These are phyloP conservation scores for Corythaeola cristata DNA, from an alignment of 2,113 vertebrate species.

Conservation along the genomic window DNA sequence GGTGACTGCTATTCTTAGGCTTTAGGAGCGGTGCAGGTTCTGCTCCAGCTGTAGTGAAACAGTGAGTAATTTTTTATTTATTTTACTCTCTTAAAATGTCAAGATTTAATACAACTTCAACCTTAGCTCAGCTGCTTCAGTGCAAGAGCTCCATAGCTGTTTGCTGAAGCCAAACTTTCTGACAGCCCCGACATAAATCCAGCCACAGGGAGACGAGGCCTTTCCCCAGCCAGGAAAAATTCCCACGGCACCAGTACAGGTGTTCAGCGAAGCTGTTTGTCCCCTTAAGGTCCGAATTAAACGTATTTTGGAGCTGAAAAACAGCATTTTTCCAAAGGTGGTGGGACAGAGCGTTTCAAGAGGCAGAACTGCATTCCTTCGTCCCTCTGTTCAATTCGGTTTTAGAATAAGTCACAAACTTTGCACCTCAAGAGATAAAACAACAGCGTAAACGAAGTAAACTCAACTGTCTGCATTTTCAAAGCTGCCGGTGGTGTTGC, in stretches of 20 bases:
- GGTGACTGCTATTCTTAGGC: neutral
- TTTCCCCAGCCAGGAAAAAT: neutral
- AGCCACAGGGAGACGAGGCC: rapidly evolving
- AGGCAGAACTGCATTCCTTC: neutral
- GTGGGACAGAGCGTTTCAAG: neutral
- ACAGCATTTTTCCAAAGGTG: neutral
- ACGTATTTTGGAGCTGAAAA: neutral
- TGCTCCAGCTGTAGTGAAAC: neutral
- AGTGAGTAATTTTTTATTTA: neutral
- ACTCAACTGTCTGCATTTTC: too few relatives aligned
- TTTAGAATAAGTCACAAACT: neutral
- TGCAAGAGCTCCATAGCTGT: neutral
- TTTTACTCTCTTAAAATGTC: conserved; percentile 27
- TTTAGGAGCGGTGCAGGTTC: neutral
- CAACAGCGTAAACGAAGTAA: neutral
- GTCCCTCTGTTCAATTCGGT: neutral
- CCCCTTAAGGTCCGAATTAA: rapidly evolving
- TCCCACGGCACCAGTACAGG: rapidly evolving
- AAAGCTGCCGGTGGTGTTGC: neutral
- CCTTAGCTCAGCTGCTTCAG: neutral
- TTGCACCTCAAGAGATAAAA: neutral
- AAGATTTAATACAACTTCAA: neutral
- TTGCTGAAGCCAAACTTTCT: neutral
- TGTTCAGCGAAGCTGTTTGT: neutral
- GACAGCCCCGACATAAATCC: neutral